Percentiles rank a stretch among this genome's conserved stretches.
phyloP scores from a whole-genome alignment of 2,888 invertebrate species.

The Cephus nigrinus region DNA sequence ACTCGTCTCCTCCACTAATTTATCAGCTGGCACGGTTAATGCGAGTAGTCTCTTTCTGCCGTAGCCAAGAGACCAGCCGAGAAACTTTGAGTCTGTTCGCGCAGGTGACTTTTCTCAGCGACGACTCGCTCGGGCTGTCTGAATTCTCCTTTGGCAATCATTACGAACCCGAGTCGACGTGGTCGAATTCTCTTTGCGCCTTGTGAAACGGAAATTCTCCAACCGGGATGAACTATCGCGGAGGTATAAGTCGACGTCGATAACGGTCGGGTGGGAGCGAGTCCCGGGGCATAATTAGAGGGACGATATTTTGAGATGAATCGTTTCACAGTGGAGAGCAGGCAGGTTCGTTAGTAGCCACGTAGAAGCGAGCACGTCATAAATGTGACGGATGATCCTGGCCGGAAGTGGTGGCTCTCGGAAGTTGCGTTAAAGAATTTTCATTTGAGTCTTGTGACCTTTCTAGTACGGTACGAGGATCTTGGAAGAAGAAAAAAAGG shows the following conservation, averaged over 20 bases:
- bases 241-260: neutral
- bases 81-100: constrained; percentile 13
- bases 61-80: constrained; percentile 3
- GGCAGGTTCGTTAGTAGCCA: constrained; percentile 4
- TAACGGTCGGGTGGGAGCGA: neutral
- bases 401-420: neutral
- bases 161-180: neutral
- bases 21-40: constrained; percentile 30
- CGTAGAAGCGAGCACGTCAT: neutral
- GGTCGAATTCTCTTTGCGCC: neutral
- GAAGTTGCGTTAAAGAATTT: neutral
- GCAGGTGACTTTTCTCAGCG: neutral
- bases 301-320: neutral
- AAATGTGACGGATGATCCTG: neutral
- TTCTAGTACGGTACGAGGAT: neutral
- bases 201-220: neutral
- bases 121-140: neutral
- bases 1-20: constrained; percentile 31
- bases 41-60: neutral
- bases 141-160: neutral
- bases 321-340: neutral
- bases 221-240: neutral
- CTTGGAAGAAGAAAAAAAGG: neutral
- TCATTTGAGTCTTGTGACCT: neutral
- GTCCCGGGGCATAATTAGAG: neutral